Percentiles rank a stretch among this genome's conserved stretches.
These are phyloP conservation scores for Tapirus terrestris DNA, from an alignment of 2,113 vertebrate genomes.

Conservation along the genomic window DNA sequence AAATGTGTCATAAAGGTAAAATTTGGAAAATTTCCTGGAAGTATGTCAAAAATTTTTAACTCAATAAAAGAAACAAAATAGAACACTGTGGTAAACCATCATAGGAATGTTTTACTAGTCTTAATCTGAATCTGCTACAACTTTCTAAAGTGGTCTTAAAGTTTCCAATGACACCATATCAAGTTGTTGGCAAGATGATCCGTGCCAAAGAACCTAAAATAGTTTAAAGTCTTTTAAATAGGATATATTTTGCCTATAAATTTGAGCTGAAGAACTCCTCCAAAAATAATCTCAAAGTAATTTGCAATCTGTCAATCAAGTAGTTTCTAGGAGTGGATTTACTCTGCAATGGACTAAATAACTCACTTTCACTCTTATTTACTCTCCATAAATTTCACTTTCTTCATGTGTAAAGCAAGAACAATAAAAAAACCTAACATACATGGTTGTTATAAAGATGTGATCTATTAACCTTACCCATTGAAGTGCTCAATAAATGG, in stretches of 20 bases:
- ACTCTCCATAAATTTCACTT: not conserved
- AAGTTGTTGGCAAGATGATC: not conserved
- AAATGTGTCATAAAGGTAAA: not conserved
- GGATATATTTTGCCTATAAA: not conserved
- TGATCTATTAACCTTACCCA: not conserved
- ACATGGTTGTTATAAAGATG: not conserved
- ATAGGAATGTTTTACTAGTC: not conserved
- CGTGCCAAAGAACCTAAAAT: not conserved
- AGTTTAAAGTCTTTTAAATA: not conserved
- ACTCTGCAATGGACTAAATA: not conserved
- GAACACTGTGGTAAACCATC: not conserved
- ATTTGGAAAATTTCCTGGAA: not conserved
- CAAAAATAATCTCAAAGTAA: not conserved
- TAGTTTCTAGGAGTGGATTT: not conserved
- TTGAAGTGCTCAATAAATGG: not conserved
- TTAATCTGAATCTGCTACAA: not conserved
- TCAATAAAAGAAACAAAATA: not conserved
- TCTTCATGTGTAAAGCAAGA: not conserved
- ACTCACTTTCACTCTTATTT: not conserved
- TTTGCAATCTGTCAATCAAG: not conserved
- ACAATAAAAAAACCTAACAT: not conserved
- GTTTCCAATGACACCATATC: not conserved
- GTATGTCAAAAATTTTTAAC: not conserved
- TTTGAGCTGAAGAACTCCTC: not conserved
- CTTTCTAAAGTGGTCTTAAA: not conserved